Base-by-base conservation (phyloP, 2,888 invertebrate genomes). In the Ectemnius continuus region DNA sequence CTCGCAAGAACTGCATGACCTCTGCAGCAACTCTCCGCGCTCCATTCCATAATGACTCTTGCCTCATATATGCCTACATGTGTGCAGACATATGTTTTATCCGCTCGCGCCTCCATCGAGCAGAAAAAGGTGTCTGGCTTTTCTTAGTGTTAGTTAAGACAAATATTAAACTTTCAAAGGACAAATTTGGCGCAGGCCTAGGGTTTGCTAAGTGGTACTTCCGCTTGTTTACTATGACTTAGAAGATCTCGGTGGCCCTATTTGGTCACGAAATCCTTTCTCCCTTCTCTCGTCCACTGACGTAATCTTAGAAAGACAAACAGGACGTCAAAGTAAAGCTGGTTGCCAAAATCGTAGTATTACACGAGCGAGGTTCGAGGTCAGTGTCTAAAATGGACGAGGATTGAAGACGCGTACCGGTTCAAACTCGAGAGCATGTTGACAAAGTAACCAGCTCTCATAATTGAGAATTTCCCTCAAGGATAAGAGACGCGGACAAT, bases 11-110 rank as follows among this genome's bases (percentile, higher is more conserved):
- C 62, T 66, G 65, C 61, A 61, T 70, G 36, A 23, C 45, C 48
- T 69, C 67, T 59, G 48, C 65, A 64, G 63, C 61, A 57, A 47
- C 58, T 28, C 36, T 6, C 28, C 23, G 63, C 70, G 62, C 20
- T 18, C 46, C 52, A 70, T 60, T 67, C 62, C 52, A 6, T 71
- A 63, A 76, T 63, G 67, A 71, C 65, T 59, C 60, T 52, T 65
- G 36, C 65, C 36, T 8, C 36, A 36, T 6, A 36, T 8, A 36
- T 36, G 6, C 36, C 28, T 48, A 58, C 11, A n/a, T 63, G 64
- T 26, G 36, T 57, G 26, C 48, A 47, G 66, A 56, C 59, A 36
- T 28, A 57, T 36, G 46, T 47, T 46, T 20, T 60, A 26, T 64
- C 47, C 36, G 45, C 46, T 48, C 36, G 36, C 58, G 46, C 5